Base-by-base conservation (phyloP, 2,888 invertebrate genomes). In the Brachyptera risi region DNA sequence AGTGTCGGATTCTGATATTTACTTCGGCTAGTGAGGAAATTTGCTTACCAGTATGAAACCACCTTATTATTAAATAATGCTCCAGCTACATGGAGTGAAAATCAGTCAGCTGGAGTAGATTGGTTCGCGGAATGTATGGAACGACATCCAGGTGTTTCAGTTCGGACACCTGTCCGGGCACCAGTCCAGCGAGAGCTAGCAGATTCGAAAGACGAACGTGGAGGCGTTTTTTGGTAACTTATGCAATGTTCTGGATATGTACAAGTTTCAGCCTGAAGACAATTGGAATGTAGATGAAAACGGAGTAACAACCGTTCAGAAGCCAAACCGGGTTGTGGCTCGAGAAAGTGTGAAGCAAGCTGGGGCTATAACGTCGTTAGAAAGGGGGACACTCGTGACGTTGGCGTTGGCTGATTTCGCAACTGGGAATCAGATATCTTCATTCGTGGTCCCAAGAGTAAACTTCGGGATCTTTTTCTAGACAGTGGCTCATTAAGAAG, bases 201-300 rank as follows among this genome's bases (percentile, higher is more conserved):
- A 64, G 64, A 50, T 71, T 72, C 62, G 71, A 72, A 49, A 61
- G 56, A 57, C 50, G 2, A 70, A 68, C 61, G 73, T 82, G 54
- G 74, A 80, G 61, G 80, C 82, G 0, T 79, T 80, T 42, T 78
- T 57, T 56, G 42, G 54, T 17, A 61, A 63, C 44, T 42, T 63
- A 11, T 40, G 42, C 17, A 9, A 26, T 37, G 56, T 51, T 11
- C 24, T 58, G 26, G 54, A 60, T 1, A 51, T 51, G 44, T 27
- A 58, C 19, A 58, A 63, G 24, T 58, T 63, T 35, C 15, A 24
- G 42, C 58, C 40, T 31, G 24, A 38, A 11, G 54, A 58, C 13
- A 44, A 60, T 15, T 63, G 49, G 47, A 63, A 61, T 50, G 49
- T 63, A 13, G 61, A 63, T 47, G 56, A 63, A 38, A 61, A 61